Conservation (phyloP, 2,888 invertebrate species). For the Patella depressa region DNA sequence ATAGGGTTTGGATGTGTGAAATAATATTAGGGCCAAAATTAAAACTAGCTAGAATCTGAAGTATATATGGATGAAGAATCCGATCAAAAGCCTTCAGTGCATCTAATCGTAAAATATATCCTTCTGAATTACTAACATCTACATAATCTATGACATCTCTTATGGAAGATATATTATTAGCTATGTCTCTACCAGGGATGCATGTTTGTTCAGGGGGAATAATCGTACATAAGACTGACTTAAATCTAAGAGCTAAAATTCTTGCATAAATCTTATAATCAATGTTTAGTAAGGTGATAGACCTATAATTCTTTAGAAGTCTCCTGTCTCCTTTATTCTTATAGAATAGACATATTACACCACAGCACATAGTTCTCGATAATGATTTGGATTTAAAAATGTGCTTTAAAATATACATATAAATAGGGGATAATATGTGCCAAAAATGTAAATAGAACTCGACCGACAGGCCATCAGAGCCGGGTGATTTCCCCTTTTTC, state of each 20-base stretch:
- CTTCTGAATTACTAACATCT: background rate
- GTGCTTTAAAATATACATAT: background rate
- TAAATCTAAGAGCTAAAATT: background rate
- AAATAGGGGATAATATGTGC: background rate
- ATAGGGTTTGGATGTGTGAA: background rate
- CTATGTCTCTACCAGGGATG: background rate
- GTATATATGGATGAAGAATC: background rate
- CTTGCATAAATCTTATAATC: slow-evolving; percentile 5
- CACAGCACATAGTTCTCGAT: background rate
- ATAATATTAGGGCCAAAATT: background rate
- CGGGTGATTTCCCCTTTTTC: background rate
- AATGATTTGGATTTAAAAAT: background rate
- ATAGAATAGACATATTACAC: background rate
- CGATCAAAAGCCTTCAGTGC: background rate
- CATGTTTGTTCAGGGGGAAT: slow-evolving; percentile 1
- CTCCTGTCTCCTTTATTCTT: background rate
- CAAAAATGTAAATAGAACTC: slow-evolving; percentile 2
- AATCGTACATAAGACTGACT: background rate
- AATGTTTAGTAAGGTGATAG: background rate
- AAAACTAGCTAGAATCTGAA: too few relatives aligned
- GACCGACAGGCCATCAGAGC: background rate
- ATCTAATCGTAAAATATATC: background rate
- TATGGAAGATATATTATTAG: background rate
- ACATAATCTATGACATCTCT: background rate
- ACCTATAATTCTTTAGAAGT: background rate